These are phyloP conservation scores for Prunella fulvescens DNA, from an alignment of 2,113 vertebrate species.

Conservation along the genomic window DNA sequence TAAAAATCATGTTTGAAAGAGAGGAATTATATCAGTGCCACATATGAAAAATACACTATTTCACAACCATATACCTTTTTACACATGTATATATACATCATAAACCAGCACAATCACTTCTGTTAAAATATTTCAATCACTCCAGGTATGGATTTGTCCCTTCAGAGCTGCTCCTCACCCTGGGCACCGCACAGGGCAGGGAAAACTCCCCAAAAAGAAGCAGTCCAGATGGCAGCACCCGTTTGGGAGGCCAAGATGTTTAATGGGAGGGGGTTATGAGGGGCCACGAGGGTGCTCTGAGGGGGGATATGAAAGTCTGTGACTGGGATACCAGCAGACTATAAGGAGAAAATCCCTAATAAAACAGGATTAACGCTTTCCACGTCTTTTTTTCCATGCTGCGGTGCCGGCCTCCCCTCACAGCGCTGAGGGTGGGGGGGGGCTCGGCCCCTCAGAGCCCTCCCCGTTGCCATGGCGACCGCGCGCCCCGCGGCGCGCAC, in stretches of 20 bases:
- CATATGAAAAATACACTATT: not conserved
- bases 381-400: fast-evolving
- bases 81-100: not conserved
- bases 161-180: not conserved
- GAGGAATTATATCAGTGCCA: not conserved
- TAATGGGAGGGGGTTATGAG: not conserved
- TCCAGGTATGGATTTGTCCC: not conserved
- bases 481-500: fast-evolving
- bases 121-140: not conserved
- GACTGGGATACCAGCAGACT: not conserved
- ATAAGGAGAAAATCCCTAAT: not conserved
- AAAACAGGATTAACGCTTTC: not conserved
- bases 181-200: not conserved
- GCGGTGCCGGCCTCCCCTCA: not conserved
- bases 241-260: not conserved
- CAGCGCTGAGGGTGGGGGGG: fast-evolving
- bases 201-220: not conserved
- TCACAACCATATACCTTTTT: not conserved
- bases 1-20: not conserved
- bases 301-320: no score
- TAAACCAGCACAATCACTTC: not conserved
- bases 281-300: not conserved
- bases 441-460: not conserved
- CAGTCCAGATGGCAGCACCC: fast-evolving
- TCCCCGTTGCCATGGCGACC: not conserved